Base-by-base conservation (phyloP, 2,113 vertebrate genomes). In the Mellivora capensis region DNA sequence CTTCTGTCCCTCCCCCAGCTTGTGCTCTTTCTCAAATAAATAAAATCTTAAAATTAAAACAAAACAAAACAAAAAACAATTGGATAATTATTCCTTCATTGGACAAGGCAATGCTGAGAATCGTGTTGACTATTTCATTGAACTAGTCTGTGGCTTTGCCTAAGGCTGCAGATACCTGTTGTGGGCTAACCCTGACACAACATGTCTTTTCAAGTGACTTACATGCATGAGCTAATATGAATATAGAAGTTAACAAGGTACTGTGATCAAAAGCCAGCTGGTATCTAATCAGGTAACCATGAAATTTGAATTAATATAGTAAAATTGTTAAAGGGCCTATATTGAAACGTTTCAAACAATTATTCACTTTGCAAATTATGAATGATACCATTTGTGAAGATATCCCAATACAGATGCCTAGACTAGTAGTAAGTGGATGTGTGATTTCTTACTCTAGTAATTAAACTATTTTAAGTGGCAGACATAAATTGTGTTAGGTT, bases 401-500 rank as follows among this genome's bases (percentile, higher is more conserved):
- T 79, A 82, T 83, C 69, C 39, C 59, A 44, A 39, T 25, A n/a
- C 31, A 89, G 47, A 72, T 67, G 59, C 20, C 54, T 47, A 37
- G 34, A 4, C 37, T 79, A 80, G n/a, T 52, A 89, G 39, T 67
- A 91, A 93, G 25, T 74, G 39, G 27, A 59, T 76, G 20, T 90
- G 54, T 82, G 42, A 92, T 34, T 91, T 91, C 25, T 93, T 91
- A 93, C 47, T 97, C 49, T 82, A 67, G 52, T 62, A 64, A 93
- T 95, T 96, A 71, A 89, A 47, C 25, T 87, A 67, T 91, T 97
- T 97, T 77, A 92, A 92, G 80, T 82, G 80, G 37, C 47, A 97
- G 80, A 64, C 54, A 59, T 91, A 72, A 93, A 87, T 88, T 92
- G 37, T 92, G 72, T 82, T 72, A 87, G 31, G 74, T 97, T 95